phyloP scores from a whole-genome alignment of 2,888 invertebrate species.

The Hirtodrosophila alboralis region DNA sequence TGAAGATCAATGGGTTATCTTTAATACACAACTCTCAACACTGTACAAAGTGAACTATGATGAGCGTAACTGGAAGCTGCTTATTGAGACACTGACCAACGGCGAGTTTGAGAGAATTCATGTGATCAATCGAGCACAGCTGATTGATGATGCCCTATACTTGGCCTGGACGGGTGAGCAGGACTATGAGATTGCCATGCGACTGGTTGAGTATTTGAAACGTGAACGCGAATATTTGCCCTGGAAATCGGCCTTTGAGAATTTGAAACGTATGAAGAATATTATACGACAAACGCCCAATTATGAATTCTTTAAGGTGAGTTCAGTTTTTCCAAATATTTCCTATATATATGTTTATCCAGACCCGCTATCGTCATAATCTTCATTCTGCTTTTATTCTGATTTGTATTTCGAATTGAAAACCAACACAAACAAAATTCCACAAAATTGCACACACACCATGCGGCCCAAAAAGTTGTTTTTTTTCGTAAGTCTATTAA shows the following conservation, averaged over 20 bases:
- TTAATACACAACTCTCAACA: constrained; percentile 90
- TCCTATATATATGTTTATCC: no score
- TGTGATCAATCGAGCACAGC: constrained; percentile 90
- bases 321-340: constrained; percentile 19
- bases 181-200: constrained; percentile 87
- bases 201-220: constrained; percentile 85
- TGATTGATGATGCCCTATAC: constrained; percentile 91
- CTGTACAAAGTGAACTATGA: constrained; percentile 92
- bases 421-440: no score
- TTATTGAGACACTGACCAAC: constrained; percentile 86
- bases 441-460: no score
- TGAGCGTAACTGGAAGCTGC: constrained; percentile 88
- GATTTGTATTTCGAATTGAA: constrained; percentile 40
- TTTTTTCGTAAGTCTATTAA: constrained; percentile 71
- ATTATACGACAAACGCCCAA: constrained; percentile 87
- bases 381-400: constrained; percentile 44
- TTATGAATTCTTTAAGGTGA: constrained; percentile 87
- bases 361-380: constrained; percentile 28
- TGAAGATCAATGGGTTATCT: constrained; percentile 88
- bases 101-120: constrained; percentile 86
- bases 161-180: constrained; percentile 87
- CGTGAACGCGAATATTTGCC: constrained; percentile 84
- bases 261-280: constrained; percentile 86
- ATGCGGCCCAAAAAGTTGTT: constrained; percentile 50
- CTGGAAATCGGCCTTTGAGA: constrained; percentile 86